Base-by-base conservation (phyloP, 2,888 invertebrate genomes). In the Drosophila emarginata region DNA sequence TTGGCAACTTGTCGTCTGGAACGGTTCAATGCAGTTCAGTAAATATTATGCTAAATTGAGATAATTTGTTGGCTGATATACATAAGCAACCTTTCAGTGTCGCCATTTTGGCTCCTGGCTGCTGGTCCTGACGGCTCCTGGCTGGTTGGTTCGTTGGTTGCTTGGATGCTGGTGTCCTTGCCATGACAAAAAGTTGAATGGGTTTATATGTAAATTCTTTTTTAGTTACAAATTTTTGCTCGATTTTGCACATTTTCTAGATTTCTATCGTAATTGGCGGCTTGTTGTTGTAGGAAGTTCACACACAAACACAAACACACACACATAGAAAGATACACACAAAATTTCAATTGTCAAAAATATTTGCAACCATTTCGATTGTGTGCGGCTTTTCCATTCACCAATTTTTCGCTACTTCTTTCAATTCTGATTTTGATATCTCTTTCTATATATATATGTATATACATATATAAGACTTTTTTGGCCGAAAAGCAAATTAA, bases 181-280 rank as follows among this genome's bases (percentile, higher is more conserved):
- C 11, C 39, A 32, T 18, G 45, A 14, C 11, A 26, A 26, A 40
- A 65, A 71, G 74, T 70, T 76, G 78, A 86, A 76, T 70, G 78
- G 80, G 83, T 86, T 86, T 86, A 74, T 78, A 82, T 86, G 84
- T 74, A 86, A 82, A 82, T 82, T 82, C 32, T 32, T 78, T 76
- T 73, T 81, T 79, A 80, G 80, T 80, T 78, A 63, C 80, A 86
- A 78, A 86, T 82, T 86, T 86, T 83, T 75, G 81, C 79, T 76
- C 87, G 80, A 86, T 86, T 81, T 86, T 83, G 87, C 84, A 82
- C 78, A 82, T 83, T 82, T 86, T 78, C 78, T 83, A 86, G 81
- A 82, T 82, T 83, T 86, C 76, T 67, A 82, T 82, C 87, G 81
- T 82, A 82, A 82, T 82, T 82, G 81, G 87, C 84, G 81, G 81